These are phyloP conservation scores for Ameiurus melas DNA, from an alignment of 2,113 vertebrate species.

Conservation along the genomic window DNA sequence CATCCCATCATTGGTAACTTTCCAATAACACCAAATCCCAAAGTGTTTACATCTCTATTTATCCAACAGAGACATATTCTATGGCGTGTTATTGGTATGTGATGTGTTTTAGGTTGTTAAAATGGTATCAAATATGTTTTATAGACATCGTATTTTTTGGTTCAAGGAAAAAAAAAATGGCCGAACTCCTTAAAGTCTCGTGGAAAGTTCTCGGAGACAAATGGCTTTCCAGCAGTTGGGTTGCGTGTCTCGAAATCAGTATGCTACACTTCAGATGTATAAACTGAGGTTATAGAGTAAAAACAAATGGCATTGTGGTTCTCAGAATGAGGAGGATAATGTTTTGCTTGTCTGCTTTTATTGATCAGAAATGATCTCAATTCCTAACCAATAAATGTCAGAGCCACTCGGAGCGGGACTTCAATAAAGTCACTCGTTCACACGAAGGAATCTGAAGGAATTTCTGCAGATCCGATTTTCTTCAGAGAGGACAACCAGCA, in stretches of 20 bases:
- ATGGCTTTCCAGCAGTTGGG: neutral
- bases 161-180: neutral
- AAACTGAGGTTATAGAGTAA: conserved; percentile 31
- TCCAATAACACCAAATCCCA: neutral
- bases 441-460: conserved; percentile 40
- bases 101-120: neutral
- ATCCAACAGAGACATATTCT: neutral
- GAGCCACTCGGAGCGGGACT: conserved; percentile 42
- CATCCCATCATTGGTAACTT: neutral
- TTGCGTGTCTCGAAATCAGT: conserved; percentile 22
- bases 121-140: neutral
- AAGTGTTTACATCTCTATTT: neutral
- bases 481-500: conserved; percentile 25
- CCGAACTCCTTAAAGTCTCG: neutral
- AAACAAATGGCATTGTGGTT: conserved; percentile 43
- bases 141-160: neutral
- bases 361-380: conserved; percentile 57
- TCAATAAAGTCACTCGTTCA: conserved; percentile 46
- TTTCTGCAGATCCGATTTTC: conserved; percentile 16
- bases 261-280: conserved; percentile 32
- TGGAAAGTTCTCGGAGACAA: conserved; percentile 2
- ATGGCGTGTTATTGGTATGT: neutral
- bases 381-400: conserved; percentile 59
- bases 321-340: conserved; percentile 24
- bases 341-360: conserved; percentile 54